phyloP scores from a whole-genome alignment of 2,797 vertebrate species.

The Lepus oiostolus region DNA sequence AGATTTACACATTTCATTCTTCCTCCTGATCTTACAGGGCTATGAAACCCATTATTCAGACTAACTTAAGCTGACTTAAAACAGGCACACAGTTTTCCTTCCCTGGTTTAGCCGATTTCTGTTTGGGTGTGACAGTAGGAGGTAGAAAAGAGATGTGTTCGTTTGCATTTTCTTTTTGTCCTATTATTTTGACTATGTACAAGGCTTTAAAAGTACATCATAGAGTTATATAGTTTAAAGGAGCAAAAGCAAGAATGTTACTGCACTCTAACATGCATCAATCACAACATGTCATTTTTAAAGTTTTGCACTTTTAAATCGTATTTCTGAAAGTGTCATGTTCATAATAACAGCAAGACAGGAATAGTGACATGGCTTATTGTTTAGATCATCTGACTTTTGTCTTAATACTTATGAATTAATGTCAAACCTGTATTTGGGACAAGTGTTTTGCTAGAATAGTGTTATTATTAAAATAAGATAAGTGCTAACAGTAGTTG shows the following conservation, averaged over 20 bases:
- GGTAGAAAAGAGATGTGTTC: background rate
- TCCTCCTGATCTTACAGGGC: background rate
- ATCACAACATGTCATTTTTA: slow-evolving; percentile 4
- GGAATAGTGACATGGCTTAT: background rate
- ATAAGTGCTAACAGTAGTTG: background rate
- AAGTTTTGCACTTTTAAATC: background rate
- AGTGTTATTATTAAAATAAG: background rate
- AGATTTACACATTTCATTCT: background rate
- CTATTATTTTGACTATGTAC: background rate
- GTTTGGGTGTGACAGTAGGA: background rate
- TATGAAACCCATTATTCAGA: background rate
- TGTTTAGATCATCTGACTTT: slow-evolving; percentile 41
- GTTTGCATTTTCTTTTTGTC: background rate
- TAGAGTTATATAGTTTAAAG: background rate
- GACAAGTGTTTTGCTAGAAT: background rate
- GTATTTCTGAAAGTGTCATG: slow-evolving; percentile 1
- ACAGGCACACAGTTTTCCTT: background rate
- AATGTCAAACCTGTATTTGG: background rate
- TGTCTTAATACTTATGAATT: slow-evolving; percentile 36
- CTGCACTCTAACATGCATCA: background rate
- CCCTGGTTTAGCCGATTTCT: background rate
- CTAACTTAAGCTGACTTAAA: background rate
- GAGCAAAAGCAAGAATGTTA: background rate
- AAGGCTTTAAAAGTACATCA: background rate
- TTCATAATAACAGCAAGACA: slow-evolving; percentile 43